A percentile compares a stretch with the other conserved stretches of the same genome.
These are phyloP conservation scores for Drosophila parthenogenetica DNA, from an alignment of 2,888 invertebrate species.

Conservation along the genomic window DNA sequence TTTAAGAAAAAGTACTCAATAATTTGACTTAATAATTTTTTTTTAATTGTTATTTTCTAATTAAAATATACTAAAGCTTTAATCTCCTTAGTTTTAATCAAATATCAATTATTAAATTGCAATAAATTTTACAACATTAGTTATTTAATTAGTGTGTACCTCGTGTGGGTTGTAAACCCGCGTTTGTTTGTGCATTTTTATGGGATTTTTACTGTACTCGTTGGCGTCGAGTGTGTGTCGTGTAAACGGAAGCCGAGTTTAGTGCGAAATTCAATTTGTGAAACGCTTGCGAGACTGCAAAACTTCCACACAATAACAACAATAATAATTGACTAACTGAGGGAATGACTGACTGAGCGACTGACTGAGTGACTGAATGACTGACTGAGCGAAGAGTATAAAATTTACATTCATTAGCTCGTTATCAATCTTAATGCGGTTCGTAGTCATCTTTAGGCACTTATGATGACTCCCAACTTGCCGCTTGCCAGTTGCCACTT, in stretches of 20 bases:
- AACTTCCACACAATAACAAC: slow-evolving; percentile 26
- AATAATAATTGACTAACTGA: slow-evolving; percentile 42
- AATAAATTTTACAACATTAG: not conserved
- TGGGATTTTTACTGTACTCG: slow-evolving; percentile 51
- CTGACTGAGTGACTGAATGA: slow-evolving; percentile 26
- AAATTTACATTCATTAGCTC: slow-evolving; percentile 84
- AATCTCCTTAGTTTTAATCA: not conserved
- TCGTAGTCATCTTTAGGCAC: slow-evolving; percentile 52
- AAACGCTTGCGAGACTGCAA: slow-evolving; percentile 42
- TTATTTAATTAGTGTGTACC: slow-evolving; percentile 16
- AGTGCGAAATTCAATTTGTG: slow-evolving; percentile 75
- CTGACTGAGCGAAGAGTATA: slow-evolving; percentile 60
- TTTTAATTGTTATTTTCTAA: too few relatives aligned
- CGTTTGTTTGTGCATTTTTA: slow-evolving; percentile 26
- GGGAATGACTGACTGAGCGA: slow-evolving; percentile 35
- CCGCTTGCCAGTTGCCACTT: slow-evolving; percentile 36
- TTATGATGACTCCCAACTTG: slow-evolving; percentile 38
- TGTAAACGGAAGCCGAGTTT: slow-evolving; percentile 74
- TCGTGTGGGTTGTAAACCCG: not conserved
- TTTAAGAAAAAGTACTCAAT: too few relatives aligned
- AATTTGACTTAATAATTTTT: too few relatives aligned
- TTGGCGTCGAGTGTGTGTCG: slow-evolving; percentile 22
- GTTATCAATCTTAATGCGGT: slow-evolving; percentile 82
- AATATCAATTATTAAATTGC: not conserved
- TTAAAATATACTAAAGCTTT: too few relatives aligned